phyloP scores from a whole-genome alignment of 2,113 vertebrate species.

The Syngnathus scovelli region DNA sequence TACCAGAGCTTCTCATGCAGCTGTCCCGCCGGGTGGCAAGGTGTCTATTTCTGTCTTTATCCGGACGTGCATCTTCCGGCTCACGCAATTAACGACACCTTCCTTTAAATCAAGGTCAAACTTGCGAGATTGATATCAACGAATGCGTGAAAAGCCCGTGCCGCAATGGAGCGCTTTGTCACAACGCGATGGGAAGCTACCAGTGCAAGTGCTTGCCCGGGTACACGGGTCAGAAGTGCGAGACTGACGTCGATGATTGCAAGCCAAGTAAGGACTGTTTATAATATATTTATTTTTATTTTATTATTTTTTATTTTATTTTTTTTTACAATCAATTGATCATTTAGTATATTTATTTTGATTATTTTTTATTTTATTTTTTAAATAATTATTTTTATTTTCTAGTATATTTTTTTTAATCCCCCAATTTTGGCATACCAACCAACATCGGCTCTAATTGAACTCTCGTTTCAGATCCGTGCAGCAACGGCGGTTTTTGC shows the following conservation, averaged over 20 bases:
- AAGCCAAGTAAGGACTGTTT: conserved; percentile 81
- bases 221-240: conserved; percentile 82
- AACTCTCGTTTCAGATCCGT: conserved; percentile 75
- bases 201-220: conserved; percentile 81
- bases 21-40: conserved; percentile 94
- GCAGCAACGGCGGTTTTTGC: conserved; percentile 92
- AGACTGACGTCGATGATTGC: conserved; percentile 86
- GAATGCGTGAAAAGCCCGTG: conserved; percentile 93
- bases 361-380: no score
- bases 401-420: no score
- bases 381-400: no score
- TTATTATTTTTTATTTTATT: no score
- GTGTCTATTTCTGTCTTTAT: conserved; percentile 54
- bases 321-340: no score
- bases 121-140: conserved; percentile 90
- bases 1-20: conserved; percentile 89
- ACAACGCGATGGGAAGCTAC: conserved; percentile 84
- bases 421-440: no score
- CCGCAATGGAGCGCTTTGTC: conserved; percentile 79
- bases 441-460: no score
- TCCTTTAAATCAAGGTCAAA: conserved; percentile 78
- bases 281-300: no score
- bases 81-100: not conserved
- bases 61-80: not conserved
- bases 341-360: no score